A percentile compares a stretch with the other conserved stretches of the same genome.
Evolutionary conservation across 2,113 vertebrate genomes (phyloP).

Genomic region (Tamias sibiricus): DNA sequence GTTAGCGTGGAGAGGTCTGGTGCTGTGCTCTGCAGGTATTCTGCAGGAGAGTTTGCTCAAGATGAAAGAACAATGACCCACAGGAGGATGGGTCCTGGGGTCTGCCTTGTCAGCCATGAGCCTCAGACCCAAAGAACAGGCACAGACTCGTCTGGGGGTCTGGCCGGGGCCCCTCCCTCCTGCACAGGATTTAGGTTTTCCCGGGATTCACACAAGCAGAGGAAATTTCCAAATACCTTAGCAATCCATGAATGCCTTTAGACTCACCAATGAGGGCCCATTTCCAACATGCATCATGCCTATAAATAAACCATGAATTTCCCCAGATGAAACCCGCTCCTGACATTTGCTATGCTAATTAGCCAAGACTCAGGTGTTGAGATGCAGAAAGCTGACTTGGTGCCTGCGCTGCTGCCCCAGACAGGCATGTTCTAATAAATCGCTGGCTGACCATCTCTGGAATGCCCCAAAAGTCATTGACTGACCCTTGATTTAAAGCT

Average conservation of each 20-base stretch:
- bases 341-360: constrained; percentile 66
- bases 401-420: background rate
- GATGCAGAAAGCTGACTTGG: background rate
- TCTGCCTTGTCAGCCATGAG: background rate
- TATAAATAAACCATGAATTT: constrained; percentile 70
- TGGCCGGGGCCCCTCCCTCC: background rate
- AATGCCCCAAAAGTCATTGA: background rate
- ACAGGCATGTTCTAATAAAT: constrained; percentile 20
- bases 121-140: background rate
- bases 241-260: constrained; percentile 8
- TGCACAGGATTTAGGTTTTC: background rate
- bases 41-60: background rate
- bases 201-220: background rate
- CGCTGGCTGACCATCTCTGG: background rate
- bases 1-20: background rate
- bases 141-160: background rate
- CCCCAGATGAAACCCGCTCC: constrained; percentile 51
- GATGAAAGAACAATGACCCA: background rate
- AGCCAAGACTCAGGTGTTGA: constrained; percentile 40
- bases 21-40: background rate
- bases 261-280: background rate
- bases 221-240: background rate
- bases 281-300: constrained; percentile 28
- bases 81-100: background rate
- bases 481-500: background rate